A percentile compares a stretch with the other conserved stretches of the same genome.
phyloP scores from a whole-genome alignment of 2,113 vertebrate genomes.

The Acrocephalus kingi region DNA sequence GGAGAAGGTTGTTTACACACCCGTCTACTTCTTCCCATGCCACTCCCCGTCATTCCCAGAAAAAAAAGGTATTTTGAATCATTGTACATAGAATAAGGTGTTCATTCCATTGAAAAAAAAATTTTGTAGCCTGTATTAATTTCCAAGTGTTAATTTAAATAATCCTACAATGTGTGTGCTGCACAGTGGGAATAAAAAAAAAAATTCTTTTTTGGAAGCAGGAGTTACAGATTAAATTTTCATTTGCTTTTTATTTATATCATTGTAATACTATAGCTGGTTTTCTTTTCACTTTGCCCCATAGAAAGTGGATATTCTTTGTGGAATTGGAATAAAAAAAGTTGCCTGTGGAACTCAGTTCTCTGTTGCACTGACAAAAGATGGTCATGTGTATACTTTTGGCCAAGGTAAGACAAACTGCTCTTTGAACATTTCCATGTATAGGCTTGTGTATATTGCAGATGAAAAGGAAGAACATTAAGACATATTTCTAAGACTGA shows the following conservation, averaged over 20 bases:
- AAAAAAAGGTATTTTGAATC: not conserved
- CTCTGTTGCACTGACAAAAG: conserved; percentile 84
- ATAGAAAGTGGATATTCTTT: conserved; percentile 87
- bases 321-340: conserved; percentile 85
- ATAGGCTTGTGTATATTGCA: not conserved
- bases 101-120: not conserved
- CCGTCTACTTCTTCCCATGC: not conserved
- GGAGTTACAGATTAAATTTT: not conserved
- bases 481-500: not conserved
- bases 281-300: not conserved
- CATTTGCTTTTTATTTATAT: not conserved
- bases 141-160: not conserved
- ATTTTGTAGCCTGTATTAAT: not conserved
- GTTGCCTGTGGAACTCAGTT: conserved; percentile 87
- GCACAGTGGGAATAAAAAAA: not conserved
- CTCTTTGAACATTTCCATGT: not conserved
- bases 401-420: conserved; percentile 78
- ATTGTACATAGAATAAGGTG: not conserved
- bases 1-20: not conserved
- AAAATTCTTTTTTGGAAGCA: not conserved
- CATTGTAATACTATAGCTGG: not conserved
- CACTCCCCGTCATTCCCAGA: not conserved
- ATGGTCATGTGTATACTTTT: conserved; percentile 85
- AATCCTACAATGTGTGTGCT: not conserved
- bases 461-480: not conserved